Evolutionary conservation across 1,140 invertebrate species (phyloP), one percentile per base, ranked within the genome.

Genomic region (Planococcus citri): DNA sequence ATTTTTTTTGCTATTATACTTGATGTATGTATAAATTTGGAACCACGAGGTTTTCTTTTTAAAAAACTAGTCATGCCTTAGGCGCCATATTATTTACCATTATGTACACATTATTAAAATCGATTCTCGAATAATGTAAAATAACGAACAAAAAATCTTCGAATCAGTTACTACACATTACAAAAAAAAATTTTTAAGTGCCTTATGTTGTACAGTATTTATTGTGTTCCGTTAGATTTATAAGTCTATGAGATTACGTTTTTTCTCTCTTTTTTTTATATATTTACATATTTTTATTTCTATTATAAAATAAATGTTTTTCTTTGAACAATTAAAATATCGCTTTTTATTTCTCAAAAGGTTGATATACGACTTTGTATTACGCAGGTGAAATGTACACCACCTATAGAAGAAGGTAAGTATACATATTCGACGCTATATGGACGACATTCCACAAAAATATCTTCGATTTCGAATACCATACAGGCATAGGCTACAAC

Each of bases 51-150:
- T 51, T 51, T 51, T 51, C 41, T 51, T 51, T 33, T 51, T 51
- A 51, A 64, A n/a, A n/a, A 64, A 64, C 60, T 64, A 64, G 60
- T 64, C 60, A 64, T 64, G 60, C 60, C 60, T 64, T 64, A 64
- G 60, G 60, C 60, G 60, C 60, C 60, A 64, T 64, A 64, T 64
- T 25, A 25, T 64, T 64, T 64, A 64, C 60, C 60, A 64, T 64
- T 64, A 27, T 25, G 25, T 64, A 27, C 25, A 64, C 60, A 64
- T 64, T 60, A 60, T 60, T 64, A 64, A 25, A 64, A 17, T 20
- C 10, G 22, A 64, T 64, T 25, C 20, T 64, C 20, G 6, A 21
- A 24, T 27, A 4, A 64, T 64, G 60, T 64, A 64, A 64, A 64
- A 64, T 27, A 27, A 64, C 25, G 60, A 25, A 64, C 21, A 25